These are phyloP conservation scores for Frieseomelitta varia DNA, from an alignment of 1,140 invertebrate species.

Conservation along the genomic window DNA sequence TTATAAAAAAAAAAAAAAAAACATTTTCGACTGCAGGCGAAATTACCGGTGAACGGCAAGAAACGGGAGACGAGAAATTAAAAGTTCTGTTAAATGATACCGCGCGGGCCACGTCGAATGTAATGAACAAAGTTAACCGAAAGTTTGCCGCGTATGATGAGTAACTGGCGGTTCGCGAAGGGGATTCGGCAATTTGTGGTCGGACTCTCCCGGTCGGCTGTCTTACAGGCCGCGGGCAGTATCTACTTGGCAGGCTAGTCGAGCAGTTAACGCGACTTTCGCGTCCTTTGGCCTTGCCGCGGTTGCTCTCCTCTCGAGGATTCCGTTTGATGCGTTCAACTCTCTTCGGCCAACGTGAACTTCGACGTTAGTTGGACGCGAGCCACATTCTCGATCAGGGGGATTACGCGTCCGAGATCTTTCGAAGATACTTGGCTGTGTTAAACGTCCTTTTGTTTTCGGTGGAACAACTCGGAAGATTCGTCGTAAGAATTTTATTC, in stretches of 20 bases:
- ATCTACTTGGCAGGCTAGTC: background rate
- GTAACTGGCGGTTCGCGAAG: background rate
- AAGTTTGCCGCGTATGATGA: constrained; percentile 16
- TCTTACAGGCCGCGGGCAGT: background rate
- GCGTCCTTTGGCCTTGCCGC: constrained; percentile 7
- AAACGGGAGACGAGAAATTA: constrained; percentile 6
- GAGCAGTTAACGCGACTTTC: constrained; percentile 4
- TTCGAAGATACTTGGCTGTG: too few species aligned
- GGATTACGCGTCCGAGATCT: background rate
- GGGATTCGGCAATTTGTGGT: constrained; percentile 18
- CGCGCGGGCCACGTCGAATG: background rate
- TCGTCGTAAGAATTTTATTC: too few species aligned
- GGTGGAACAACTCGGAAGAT: too few species aligned
- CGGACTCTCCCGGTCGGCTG: background rate
- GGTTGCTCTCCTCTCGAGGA: constrained; percentile 1
- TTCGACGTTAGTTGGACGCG: background rate
- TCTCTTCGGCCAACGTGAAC: background rate
- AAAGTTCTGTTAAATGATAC: constrained; percentile 47
- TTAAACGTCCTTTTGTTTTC: background rate
- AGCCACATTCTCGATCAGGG: background rate
- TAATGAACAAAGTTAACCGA: constrained; percentile 38
- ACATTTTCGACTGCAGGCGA: constrained; percentile 9
- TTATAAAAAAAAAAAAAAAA: too few species aligned
- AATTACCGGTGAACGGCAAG: background rate
- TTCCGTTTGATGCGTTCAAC: constrained; percentile 20